A percentile compares a stretch with the other conserved stretches of the same genome.
phyloP scores from a whole-genome alignment of 2,888 invertebrate genomes.

The Drosophila barbarae region DNA sequence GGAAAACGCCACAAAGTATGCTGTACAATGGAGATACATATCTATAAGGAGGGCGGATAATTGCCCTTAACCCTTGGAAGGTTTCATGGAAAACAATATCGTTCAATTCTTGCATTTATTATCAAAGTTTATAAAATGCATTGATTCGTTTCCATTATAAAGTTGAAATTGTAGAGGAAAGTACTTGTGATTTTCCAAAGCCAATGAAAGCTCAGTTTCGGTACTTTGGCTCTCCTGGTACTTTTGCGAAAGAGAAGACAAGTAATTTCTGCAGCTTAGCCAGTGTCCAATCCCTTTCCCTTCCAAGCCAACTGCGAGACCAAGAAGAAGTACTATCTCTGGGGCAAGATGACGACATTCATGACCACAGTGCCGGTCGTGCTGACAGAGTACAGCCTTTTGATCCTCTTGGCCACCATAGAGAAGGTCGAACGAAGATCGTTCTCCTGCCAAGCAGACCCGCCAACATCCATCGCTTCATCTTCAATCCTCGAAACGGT shows the following conservation, averaged over 20 bases:
- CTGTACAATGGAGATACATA: background rate
- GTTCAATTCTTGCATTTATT: background rate
- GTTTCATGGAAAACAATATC: background rate
- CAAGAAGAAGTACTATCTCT: conserved; percentile 1
- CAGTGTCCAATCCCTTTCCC: background rate
- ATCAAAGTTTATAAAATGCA: background rate
- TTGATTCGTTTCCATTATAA: no score
- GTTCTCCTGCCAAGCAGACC: background rate
- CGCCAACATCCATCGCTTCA: background rate
- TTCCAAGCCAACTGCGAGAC: background rate
- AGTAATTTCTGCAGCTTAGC: no score
- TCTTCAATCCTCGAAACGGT: background rate
- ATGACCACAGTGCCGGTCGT: background rate
- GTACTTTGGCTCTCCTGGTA: background rate
- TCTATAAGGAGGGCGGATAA: background rate
- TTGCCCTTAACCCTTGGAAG: background rate
- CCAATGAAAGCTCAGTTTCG: background rate
- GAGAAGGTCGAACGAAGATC: background rate
- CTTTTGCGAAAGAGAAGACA: background rate
- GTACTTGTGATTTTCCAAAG: background rate
- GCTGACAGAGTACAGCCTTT: background rate
- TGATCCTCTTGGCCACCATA: background rate
- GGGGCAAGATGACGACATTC: background rate
- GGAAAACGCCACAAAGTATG: conserved; percentile 20
- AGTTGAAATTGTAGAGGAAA: no score